A percentile compares a stretch with the other conserved stretches of the same genome.
These are phyloP conservation scores for Caligus rogercresseyi DNA, from an alignment of 1,140 invertebrate genomes.

Conservation along the genomic window DNA sequence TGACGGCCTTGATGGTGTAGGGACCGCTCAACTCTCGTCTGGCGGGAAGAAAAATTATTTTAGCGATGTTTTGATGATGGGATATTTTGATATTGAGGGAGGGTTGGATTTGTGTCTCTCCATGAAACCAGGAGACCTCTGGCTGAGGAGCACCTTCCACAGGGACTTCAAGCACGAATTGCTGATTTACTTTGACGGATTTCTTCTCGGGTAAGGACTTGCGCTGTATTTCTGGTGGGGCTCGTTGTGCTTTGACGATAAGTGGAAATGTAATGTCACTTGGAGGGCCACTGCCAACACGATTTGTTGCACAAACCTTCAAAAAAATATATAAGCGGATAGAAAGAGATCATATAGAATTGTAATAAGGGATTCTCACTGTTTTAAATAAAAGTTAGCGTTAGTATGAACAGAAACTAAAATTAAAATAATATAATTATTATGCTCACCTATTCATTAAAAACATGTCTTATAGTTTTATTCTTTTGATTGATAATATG, in stretches of 20 bases:
- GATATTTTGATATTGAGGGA: constrained; percentile 51
- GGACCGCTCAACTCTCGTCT: constrained; percentile 66
- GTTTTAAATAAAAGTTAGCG: too few species aligned
- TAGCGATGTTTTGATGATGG: constrained; percentile 72
- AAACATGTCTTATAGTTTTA: too few species aligned
- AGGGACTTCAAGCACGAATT: constrained; percentile 73
- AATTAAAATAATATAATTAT: too few species aligned
- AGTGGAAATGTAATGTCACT: constrained; percentile 84
- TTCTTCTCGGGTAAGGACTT: constrained; percentile 2
- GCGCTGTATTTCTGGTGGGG: constrained; percentile 7
- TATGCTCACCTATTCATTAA: too few species aligned
- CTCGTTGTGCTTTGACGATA: constrained; percentile 60
- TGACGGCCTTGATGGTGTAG: constrained; percentile 78
- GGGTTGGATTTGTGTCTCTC: constrained; percentile 52
- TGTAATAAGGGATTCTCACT: too few species aligned
- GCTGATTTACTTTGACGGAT: constrained; percentile 68
- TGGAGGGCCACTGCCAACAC: constrained; percentile 83
- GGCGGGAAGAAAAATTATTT: constrained; percentile 64
- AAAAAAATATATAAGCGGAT: too few species aligned
- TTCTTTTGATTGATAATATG: too few species aligned
- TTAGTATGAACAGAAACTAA: too few species aligned
- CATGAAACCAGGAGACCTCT: constrained; percentile 68
- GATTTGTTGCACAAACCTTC: constrained; percentile 79
- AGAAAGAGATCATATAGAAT: too few species aligned
- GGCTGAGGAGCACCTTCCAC: constrained; percentile 86